These are phyloP conservation scores for Aphelinus certus DNA, from an alignment of 1,140 invertebrate species.

Conservation along the genomic window DNA sequence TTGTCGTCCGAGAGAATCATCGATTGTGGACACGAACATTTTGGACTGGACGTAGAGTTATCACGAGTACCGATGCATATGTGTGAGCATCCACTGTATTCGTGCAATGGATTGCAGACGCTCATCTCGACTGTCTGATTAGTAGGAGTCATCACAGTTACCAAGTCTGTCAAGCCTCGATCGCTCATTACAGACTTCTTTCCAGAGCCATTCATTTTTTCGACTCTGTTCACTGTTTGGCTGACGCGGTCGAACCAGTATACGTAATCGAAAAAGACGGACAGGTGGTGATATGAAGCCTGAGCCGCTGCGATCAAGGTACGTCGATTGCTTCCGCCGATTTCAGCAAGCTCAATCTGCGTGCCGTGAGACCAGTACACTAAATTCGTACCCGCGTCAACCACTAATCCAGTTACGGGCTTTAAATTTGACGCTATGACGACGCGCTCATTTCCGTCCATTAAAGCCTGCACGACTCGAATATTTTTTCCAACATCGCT, in stretches of 20 bases:
- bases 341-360: conserved; percentile 79
- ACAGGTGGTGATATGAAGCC: conserved; percentile 68
- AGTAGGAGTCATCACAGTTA: conserved; percentile 62
- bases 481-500: conserved; percentile 79
- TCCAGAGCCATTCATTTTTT: conserved; percentile 70
- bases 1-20: conserved; percentile 76
- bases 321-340: conserved; percentile 75
- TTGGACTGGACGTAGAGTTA: conserved; percentile 36
- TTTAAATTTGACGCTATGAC: conserved; percentile 77
- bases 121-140: conserved; percentile 56
- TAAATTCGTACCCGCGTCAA: conserved; percentile 81
- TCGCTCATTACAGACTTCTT: conserved; percentile 63
- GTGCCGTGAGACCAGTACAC: conserved; percentile 86
- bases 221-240: conserved; percentile 70
- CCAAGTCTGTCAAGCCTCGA: conserved; percentile 70
- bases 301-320: conserved; percentile 58
- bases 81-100: conserved; percentile 74
- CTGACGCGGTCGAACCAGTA: conserved; percentile 86
- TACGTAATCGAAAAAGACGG: conserved; percentile 75
- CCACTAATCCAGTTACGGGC: conserved; percentile 76
- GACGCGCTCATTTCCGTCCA: conserved; percentile 82
- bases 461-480: conserved; percentile 79
- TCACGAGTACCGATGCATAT: conserved; percentile 70
- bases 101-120: conserved; percentile 59
- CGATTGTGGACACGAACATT: conserved; percentile 82